These are phyloP conservation scores for Antheraea mylitta DNA, from an alignment of 1,140 invertebrate genomes.

Conservation along the genomic window DNA sequence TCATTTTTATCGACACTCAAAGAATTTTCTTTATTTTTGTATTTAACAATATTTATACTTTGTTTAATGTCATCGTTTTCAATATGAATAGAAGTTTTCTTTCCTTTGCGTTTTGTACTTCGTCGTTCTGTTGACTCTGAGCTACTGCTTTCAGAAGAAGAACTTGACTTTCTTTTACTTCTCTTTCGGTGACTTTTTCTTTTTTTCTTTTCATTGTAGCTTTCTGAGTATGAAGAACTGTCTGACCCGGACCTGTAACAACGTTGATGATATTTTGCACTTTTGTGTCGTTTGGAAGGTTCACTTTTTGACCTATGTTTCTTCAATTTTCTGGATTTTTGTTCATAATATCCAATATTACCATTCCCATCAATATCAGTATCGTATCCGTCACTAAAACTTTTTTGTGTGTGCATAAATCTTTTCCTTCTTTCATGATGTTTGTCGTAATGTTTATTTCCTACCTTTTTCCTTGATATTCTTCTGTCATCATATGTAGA, in stretches of 20 bases:
- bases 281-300: conserved; percentile 58
- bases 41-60: conserved; percentile 70
- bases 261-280: conserved; percentile 43
- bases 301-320: conserved; percentile 71
- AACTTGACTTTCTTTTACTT: conserved; percentile 52
- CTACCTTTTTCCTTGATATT: conserved; percentile 42
- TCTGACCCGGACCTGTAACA: conserved; percentile 55
- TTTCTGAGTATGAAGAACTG: conserved; percentile 60
- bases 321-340: conserved; percentile 48
- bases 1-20: conserved; percentile 41
- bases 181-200: conserved; percentile 57
- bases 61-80: conserved; percentile 69
- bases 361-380: conserved; percentile 55
- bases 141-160: conserved; percentile 55
- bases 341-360: conserved; percentile 38
- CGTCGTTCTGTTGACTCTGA: conserved; percentile 62
- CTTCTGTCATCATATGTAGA: conserved; percentile 47
- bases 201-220: conserved; percentile 55
- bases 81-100: conserved; percentile 72
- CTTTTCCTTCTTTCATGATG: conserved; percentile 53
- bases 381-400: conserved; percentile 77
- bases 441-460: conserved; percentile 40
- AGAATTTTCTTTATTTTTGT: conserved; percentile 46
- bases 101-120: conserved; percentile 62
- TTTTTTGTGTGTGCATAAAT: conserved; percentile 60